Percentiles rank a stretch among this genome's conserved stretches.
phyloP scores from a whole-genome alignment of 2,113 vertebrate species.

The Odontophorus gujanensis region DNA sequence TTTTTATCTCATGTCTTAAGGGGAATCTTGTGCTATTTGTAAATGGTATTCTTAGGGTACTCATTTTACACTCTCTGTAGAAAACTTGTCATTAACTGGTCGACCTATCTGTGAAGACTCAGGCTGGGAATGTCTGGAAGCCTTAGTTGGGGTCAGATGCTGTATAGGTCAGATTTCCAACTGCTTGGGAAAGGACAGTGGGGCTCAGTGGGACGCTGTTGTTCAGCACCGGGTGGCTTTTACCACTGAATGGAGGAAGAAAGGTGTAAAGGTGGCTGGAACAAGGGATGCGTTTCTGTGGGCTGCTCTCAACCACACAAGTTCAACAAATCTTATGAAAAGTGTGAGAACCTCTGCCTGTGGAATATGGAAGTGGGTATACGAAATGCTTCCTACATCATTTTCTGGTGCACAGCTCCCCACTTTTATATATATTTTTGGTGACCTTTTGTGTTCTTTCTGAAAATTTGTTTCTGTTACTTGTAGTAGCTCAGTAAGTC shows the following conservation, averaged over 20 bases:
- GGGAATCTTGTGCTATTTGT: background rate
- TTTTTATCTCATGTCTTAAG: background rate
- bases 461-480: background rate
- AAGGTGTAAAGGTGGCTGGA: background rate
- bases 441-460: background rate
- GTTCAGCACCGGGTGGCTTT: background rate
- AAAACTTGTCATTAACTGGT: background rate
- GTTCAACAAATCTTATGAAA: background rate
- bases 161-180: slow-evolving; percentile 6
- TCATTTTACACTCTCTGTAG: background rate
- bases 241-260: background rate
- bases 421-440: background rate
- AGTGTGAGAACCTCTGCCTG: background rate
- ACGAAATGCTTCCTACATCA: background rate
- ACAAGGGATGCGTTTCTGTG: background rate
- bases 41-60: background rate
- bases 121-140: background rate
- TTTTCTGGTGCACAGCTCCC: background rate
- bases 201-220: background rate
- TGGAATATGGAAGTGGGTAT: background rate
- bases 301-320: background rate
- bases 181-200: slow-evolving; percentile 1
- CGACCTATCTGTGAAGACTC: background rate
- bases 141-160: background rate
- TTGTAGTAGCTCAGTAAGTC: background rate